These are phyloP conservation scores for Coelogynopora nodosa DNA, from an alignment of 2,888 invertebrate genomes.

Conservation along the genomic window DNA sequence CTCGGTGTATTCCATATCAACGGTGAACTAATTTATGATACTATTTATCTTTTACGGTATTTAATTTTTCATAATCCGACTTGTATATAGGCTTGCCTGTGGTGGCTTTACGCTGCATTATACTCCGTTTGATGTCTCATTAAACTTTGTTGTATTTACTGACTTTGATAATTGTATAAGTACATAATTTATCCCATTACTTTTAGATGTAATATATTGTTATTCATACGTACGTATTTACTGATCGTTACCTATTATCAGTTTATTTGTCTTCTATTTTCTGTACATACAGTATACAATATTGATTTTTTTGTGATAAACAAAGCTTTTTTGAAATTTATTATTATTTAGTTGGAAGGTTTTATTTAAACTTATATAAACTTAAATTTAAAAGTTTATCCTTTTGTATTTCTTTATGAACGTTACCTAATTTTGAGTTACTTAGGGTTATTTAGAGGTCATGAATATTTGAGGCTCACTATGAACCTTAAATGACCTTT, in stretches of 20 bases:
- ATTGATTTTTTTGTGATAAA: slow-evolving; percentile 31
- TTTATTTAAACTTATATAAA: no score
- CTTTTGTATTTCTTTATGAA: no score
- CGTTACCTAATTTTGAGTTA: no score
- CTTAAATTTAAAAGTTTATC: no score
- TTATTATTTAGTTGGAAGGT: no score
- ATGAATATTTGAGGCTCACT: not conserved
- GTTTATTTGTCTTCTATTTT: slow-evolving; percentile 22
- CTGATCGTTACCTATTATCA: slow-evolving; percentile 21
- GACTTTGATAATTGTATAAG: not conserved
- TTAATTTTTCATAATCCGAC: not conserved
- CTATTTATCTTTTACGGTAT: slow-evolving; percentile 12
- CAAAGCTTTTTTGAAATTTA: not conserved
- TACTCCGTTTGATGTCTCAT: slow-evolving; percentile 31
- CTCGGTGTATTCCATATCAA: slow-evolving; percentile 18
- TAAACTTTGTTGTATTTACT: slow-evolving; percentile 24
- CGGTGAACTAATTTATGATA: slow-evolving; percentile 5
- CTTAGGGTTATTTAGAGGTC: not conserved
- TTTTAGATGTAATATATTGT: slow-evolving; percentile 31
- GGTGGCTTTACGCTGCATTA: not conserved
- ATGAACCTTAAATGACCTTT: slow-evolving; percentile 6
- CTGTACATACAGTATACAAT: not conserved
- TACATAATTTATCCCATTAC: not conserved
- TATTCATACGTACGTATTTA: not conserved
- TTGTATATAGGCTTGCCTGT: not conserved